A percentile compares a stretch with the other conserved stretches of the same genome.
These are phyloP conservation scores for Montipora sp. DNA, from an alignment of 64 coral and sea anemone species.

Conservation along the genomic window DNA sequence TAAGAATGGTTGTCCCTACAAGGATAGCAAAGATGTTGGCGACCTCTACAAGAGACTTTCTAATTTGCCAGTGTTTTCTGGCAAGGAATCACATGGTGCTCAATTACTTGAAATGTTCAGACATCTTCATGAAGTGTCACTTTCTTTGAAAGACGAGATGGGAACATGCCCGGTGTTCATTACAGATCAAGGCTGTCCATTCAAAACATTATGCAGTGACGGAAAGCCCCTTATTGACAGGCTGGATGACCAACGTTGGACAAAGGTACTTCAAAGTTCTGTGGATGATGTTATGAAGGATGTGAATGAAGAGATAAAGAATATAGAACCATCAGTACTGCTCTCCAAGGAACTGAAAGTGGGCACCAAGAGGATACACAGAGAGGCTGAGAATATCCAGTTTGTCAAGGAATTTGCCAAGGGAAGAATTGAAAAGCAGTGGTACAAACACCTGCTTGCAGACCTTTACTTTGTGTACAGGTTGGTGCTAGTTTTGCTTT, in stretches of 20 bases:
- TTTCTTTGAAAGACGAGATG: conserved; percentile 78
- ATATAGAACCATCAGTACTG: conserved; percentile 67
- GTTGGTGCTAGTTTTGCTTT: conserved; percentile 42
- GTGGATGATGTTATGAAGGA: conserved; percentile 52
- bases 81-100: conserved; percentile 62
- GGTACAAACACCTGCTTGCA: conserved; percentile 84
- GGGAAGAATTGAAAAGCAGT: conserved; percentile 78
- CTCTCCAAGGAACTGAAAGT: conserved; percentile 90
- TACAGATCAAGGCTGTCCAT: conserved; percentile 85
- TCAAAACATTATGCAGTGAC: conserved; percentile 97
- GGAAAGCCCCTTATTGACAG: conserved; percentile 90
- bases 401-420: conserved; percentile 91
- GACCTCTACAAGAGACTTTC: conserved; percentile 82
- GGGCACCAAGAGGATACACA: conserved; percentile 81
- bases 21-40: conserved; percentile 58
- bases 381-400: conserved; percentile 84
- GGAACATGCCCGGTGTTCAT: conserved; percentile 92
- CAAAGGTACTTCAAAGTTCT: conserved; percentile 63
- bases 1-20: conserved; percentile 74
- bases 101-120: conserved; percentile 82
- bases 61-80: conserved; percentile 71
- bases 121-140: conserved; percentile 79
- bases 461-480: conserved; percentile 94
- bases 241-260: conserved; percentile 80
- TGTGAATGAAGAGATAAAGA: conserved; percentile 61